Evolutionary conservation across 1,140 invertebrate species (phyloP), one percentile per base, ranked within the genome.

Genomic region (Theocolax elegans): DNA sequence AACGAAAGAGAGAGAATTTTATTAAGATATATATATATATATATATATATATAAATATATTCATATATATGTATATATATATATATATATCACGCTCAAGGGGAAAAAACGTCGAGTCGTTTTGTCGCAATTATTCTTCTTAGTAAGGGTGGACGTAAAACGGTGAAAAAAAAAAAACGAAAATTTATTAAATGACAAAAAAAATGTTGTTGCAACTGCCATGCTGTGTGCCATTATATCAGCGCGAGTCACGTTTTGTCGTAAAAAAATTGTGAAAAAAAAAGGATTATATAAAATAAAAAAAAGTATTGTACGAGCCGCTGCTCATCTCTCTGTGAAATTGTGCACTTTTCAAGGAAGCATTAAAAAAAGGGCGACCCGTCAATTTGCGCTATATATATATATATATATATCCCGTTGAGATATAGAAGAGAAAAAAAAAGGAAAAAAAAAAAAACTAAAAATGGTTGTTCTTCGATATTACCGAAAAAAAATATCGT

Each of bases 171-270:
- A 60, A 51, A 71, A 74, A 66, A 67, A 72, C 72, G 76, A 77
- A 78, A 77, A 70, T 83, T 79, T 80, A 85, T 82, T 77, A n/a
- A 60, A 60, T 15, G 12, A 42, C 13, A 23, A 46, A 25, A 60
- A 77, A 76, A 82, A 83, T 75, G 83, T 84, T 84, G 82, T 83
- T 85, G 80, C 82, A 84, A 85, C 83, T 84, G 83, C 83, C 83
- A 85, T 83, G 83, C 82, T 83, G 81, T 85, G 83, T 86, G 84
- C 83, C 84, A 86, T 86, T 85, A 83, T 82, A 82, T 78, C 79
- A 79, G 74, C 17, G 54, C 65, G 75, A 80, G 71, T 80, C 82
- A 83, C 78, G 75, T 81, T 83, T n/a, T 79, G 74, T 82, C 77
- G 75, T 85, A 78, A 80, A 77, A 72, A 67, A 62, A 72, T 23